Evolutionary conservation across 2,113 vertebrate genomes (phyloP).

Genomic region (Emydocephalus ijimae): DNA sequence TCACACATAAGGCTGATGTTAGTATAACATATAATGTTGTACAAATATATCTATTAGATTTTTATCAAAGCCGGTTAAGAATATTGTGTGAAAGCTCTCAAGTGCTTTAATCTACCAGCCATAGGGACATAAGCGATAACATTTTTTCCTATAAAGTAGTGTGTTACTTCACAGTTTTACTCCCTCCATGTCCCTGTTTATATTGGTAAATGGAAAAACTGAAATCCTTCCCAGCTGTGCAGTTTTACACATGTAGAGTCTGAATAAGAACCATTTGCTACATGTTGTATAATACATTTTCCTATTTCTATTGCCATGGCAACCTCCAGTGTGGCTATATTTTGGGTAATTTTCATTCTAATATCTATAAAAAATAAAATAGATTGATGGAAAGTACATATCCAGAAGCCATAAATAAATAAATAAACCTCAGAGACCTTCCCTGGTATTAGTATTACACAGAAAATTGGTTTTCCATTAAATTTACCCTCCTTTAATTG

Average conservation of each 20-base stretch:
- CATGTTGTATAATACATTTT: constrained; percentile 31
- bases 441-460: not conserved
- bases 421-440: not conserved
- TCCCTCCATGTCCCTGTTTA: not conserved
- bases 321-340: constrained; percentile 25
- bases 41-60: not conserved
- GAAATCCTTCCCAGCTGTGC: constrained; percentile 9
- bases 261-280: constrained; percentile 23
- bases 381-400: constrained; percentile 6
- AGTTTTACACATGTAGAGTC: constrained; percentile 11
- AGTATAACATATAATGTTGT: not conserved
- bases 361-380: constrained; percentile 6
- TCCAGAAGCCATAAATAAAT: not conserved
- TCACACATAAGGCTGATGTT: not conserved
- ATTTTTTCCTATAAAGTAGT: not conserved
- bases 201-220: not conserved
- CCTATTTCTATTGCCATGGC: constrained; percentile 8
- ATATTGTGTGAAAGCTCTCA: not conserved
- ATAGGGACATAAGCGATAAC: not conserved
- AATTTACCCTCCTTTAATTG: constrained; percentile 10
- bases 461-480: constrained; percentile 4
- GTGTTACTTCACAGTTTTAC: not conserved
- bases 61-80: not conserved
- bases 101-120: not conserved
- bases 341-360: constrained; percentile 16